A percentile compares a stretch with the other conserved stretches of the same genome.
Conservation (phyloP, 2,797 vertebrate genomes). For the Remorina albescens region DNA sequence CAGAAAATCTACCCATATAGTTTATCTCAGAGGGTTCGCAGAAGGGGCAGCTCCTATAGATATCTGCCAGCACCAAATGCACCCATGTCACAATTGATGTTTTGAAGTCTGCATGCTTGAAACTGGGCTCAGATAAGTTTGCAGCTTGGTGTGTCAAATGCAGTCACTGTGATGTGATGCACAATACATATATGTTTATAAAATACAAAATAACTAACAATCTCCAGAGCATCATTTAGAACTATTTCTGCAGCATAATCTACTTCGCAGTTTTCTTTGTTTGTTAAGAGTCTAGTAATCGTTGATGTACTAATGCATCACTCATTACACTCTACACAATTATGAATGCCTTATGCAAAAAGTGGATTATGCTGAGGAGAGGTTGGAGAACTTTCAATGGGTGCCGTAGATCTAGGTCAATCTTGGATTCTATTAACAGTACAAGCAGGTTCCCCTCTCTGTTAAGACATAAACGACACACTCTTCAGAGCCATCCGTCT, state of each 20-base stretch:
- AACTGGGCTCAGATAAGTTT: background rate
- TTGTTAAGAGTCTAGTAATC: background rate
- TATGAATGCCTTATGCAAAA: background rate
- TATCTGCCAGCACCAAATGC: background rate
- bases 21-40: background rate
- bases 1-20: constrained; percentile 4
- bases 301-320: background rate
- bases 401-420: background rate
- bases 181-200: background rate
- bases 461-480: background rate
- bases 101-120: background rate
- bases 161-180: background rate
- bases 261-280: background rate
- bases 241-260: background rate
- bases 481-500: background rate
- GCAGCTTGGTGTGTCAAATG: background rate
- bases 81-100: background rate
- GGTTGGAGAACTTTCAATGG: background rate
- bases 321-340: too few relatives aligned
- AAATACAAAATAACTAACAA: background rate
- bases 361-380: background rate
- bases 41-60: background rate
- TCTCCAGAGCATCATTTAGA: background rate
- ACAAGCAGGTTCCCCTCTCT: background rate
- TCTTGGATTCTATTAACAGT: background rate